phyloP scores from a whole-genome alignment of 1,140 invertebrate genomes.

The Drosophila persimilis region DNA sequence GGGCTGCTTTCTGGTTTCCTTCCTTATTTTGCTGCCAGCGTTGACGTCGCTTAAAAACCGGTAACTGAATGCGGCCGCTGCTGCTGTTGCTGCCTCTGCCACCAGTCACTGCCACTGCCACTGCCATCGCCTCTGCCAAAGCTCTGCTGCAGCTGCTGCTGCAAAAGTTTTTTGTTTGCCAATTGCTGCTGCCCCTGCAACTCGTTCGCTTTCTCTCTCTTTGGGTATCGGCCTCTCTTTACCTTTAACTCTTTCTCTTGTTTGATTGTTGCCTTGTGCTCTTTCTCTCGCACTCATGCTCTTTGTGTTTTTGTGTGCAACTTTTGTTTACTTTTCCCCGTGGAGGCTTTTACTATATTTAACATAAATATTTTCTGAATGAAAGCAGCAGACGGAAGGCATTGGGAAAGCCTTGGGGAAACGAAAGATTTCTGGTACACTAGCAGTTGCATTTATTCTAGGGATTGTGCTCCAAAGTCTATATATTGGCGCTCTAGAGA shows the following conservation, averaged over 20 bases:
- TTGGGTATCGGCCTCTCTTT: slow-evolving; percentile 12
- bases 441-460: too few relatives aligned
- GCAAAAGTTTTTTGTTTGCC: slow-evolving; percentile 23
- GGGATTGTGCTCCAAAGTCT: too few relatives aligned
- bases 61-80: slow-evolving; percentile 26
- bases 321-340: slow-evolving; percentile 14
- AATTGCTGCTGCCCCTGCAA: slow-evolving; percentile 5
- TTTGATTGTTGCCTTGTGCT: slow-evolving; percentile 26
- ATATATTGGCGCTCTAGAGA: too few relatives aligned
- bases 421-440: too few relatives aligned
- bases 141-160: too few relatives aligned
- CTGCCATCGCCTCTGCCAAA: too few relatives aligned
- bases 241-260: neutral
- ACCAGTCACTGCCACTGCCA: neutral
- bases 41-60: slow-evolving; percentile 51
- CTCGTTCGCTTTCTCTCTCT: slow-evolving; percentile 22
- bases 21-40: slow-evolving; percentile 63
- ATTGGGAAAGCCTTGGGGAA: too few relatives aligned
- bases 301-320: neutral
- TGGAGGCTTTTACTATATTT: neutral
- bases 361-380: neutral
- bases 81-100: slow-evolving; percentile 30
- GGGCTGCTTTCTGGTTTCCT: slow-evolving; percentile 70
- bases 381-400: too few relatives aligned
- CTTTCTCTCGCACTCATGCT: neutral